A percentile compares a stretch with the other conserved stretches of the same genome.
These are phyloP conservation scores for Chloebia gouldiae DNA, from an alignment of 2,113 vertebrate species.

Conservation along the genomic window DNA sequence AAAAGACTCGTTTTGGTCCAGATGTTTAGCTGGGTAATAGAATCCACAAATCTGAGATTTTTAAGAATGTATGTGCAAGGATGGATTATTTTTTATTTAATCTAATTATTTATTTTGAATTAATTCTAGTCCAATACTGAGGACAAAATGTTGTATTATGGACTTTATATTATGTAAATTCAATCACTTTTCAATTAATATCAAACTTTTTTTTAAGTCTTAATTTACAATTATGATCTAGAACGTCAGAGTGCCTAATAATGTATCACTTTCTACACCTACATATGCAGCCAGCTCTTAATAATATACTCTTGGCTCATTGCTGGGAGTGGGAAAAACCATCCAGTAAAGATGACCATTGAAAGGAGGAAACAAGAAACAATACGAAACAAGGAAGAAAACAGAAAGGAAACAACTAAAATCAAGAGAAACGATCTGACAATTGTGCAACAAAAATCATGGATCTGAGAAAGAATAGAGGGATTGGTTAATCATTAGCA, in stretches of 20 bases:
- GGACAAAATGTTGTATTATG: background rate
- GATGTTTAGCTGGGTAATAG: background rate
- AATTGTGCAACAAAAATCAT: constrained; percentile 23
- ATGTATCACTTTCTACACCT: background rate
- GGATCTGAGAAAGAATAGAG: background rate
- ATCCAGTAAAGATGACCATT: background rate
- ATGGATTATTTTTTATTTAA: background rate
- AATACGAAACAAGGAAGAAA: constrained; percentile 19
- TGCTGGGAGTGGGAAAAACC: background rate
- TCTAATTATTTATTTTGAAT: background rate
- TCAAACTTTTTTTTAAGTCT: rapidly evolving
- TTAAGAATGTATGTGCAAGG: background rate
- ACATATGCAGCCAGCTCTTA: background rate
- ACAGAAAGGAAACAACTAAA: background rate
- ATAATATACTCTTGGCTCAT: background rate
- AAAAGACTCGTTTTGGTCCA: background rate
- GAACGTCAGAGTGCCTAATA: background rate
- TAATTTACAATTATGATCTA: background rate
- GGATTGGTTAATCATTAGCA: background rate
- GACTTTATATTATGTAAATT: background rate
- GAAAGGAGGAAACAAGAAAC: background rate
- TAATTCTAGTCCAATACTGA: background rate
- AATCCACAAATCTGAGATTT: background rate
- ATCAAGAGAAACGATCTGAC: background rate
- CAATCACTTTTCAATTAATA: background rate